A percentile compares a stretch with the other conserved stretches of the same genome.
Conservation (phyloP, 2,113 vertebrate species). For the Tachysurus fulvidraco region DNA sequence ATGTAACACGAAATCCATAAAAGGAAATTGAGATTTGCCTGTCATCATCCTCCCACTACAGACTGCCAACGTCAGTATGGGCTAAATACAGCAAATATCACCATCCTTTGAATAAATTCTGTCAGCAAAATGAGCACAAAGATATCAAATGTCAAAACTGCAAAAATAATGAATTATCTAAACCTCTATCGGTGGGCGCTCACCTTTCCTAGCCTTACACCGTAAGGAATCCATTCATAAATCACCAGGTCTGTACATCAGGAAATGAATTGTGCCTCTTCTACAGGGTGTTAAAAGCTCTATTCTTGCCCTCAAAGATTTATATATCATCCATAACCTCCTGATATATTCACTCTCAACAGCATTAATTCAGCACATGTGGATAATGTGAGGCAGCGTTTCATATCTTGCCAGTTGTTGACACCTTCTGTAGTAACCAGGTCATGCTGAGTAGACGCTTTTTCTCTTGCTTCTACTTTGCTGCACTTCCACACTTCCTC, state of each 20-base stretch:
- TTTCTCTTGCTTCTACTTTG: conserved; percentile 35
- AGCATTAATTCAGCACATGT: conserved; percentile 58
- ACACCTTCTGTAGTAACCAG: conserved; percentile 42
- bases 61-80: not conserved
- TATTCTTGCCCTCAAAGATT: conserved; percentile 57
- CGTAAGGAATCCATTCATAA: conserved; percentile 63
- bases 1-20: not conserved
- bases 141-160: conserved; percentile 61
- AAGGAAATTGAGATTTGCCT: not conserved
- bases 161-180: conserved; percentile 68
- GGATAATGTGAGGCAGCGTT: conserved; percentile 36
- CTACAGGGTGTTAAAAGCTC: conserved; percentile 54
- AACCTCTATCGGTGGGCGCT: conserved; percentile 52
- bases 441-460: conserved; percentile 55
- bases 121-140: conserved; percentile 54
- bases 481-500: conserved; percentile 32
- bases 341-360: conserved; percentile 58
- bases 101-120: conserved; percentile 60
- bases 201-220: conserved; percentile 62
- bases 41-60: not conserved
- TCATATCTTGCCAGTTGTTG: conserved; percentile 31
- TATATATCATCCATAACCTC: conserved; percentile 56
- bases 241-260: conserved; percentile 59
- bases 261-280: conserved; percentile 62
- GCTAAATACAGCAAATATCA: conserved; percentile 29